Conservation (phyloP, 2,797 vertebrate genomes). For the Crocidura indochinensis region DNA sequence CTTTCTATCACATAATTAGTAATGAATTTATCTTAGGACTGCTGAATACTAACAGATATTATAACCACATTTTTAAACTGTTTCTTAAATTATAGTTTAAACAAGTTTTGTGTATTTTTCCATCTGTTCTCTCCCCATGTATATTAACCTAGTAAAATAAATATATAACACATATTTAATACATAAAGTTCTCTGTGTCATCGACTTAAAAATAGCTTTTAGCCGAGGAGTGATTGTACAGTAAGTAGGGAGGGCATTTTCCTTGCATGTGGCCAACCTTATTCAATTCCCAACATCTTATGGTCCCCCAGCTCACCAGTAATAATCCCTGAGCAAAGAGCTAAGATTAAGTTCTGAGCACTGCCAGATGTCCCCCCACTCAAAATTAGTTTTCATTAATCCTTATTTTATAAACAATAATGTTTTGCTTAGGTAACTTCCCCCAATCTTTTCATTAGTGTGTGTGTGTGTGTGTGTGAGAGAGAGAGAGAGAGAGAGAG, state of each 20-base stretch:
- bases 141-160: neutral
- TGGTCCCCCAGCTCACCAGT: too few species aligned
- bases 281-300: too few species aligned
- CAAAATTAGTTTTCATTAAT: too few species aligned
- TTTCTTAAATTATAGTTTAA: neutral
- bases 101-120: neutral
- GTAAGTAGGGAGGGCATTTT: too few species aligned
- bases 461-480: too few species aligned
- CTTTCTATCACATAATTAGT: accelerated
- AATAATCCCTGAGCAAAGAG: too few species aligned
- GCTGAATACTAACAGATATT: too few species aligned
- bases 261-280: too few species aligned
- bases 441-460: neutral
- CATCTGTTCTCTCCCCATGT: neutral
- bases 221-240: too few species aligned
- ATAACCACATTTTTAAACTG: neutral
- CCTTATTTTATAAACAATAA: neutral
- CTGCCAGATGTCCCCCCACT: too few species aligned
- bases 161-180: neutral
- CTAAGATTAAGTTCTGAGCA: too few species aligned
- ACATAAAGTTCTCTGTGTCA: neutral
- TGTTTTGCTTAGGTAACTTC: neutral
- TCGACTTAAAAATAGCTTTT: neutral
- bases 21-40: neutral
- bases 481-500: too few species aligned